Base-by-base conservation (phyloP, 2,113 vertebrate species). In the Tricholaema leucomelas region DNA sequence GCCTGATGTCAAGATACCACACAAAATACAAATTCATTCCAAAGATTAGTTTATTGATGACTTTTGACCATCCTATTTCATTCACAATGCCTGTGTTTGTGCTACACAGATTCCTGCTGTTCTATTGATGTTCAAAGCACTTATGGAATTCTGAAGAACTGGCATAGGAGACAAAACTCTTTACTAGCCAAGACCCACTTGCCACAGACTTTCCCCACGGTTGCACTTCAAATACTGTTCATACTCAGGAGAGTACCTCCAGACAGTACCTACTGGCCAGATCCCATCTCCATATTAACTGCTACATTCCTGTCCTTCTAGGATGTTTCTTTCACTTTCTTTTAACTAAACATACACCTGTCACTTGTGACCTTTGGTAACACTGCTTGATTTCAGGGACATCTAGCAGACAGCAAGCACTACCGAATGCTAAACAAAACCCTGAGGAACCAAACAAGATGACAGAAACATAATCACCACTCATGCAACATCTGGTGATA, bases 41-140 rank as follows among this genome's bases (percentile, higher is more conserved):
- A 31, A 69, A 90, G 77, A 94, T 94, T 81, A 95, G 88, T 86
- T 91, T 92, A 78, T 77, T 94, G 77, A 84, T 94, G 80, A 81
- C 82, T 64, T 94, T 94, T 79, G 76, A 65, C 52, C 52, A 66
- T 30, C 33, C 40, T 76, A 94, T 95, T 81, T 94, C 83, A 95
- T 81, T 87, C 50, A 52, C 69, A 86, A 95, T 79, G 66, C 59
- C 44, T 0, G 0, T 25, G 48, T 83, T 81, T 90, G 66, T 56
- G 70, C 83, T 76, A 66, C 82, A 40, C 28, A 21, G 50, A 15
- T 15, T 75, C 52, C 58, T n/a, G 33, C 19, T 72, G 61, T 33
- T 55, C 72, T 9, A 38, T 38, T 30, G 54, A 33, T 46, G 65
- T 27, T 79, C 81, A 79, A 81, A 69, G 28, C 15, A 61, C 14